Evolutionary conservation across 2,797 vertebrate species (phyloP), one percentile per base, ranked within the genome.

Genomic region (Tenualosa thibaudeaui): DNA sequence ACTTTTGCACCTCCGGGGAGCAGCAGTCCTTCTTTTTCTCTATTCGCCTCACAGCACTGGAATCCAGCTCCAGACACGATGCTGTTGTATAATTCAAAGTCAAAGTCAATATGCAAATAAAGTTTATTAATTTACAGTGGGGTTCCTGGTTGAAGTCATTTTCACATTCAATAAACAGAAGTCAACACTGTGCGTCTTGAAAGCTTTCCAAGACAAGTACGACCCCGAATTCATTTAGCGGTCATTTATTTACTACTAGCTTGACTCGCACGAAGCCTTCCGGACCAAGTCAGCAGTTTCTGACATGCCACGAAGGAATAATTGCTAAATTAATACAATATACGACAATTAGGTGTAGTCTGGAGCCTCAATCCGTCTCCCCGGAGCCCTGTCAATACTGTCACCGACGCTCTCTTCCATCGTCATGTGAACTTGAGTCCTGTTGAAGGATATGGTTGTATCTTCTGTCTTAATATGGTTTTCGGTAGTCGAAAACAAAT

Each of bases 401-500:
- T 78, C 71, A 78, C 37, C 17, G 17, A 40, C 71, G 71, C 71
- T 43, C 37, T 43, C 71, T 43, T 43, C 15, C 17, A 46, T 82
- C 75, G 75, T 84, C 86, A 78, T 84, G 85, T 85, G 81, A 82
- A 84, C 84, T 85, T 78, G 71, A 78, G 4, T 78, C 17, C 19
- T 78, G 71, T 78, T 19, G 71, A 78, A 78, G 40, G 37, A 24
- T 78, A 78, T 40, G 71, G 71, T n/a, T 87, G 75, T 81, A 40
- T 54, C 68, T 83, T 89, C 86, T 88, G 8, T 71, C 31, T 40
- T 71, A 75, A 75, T 75, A 78, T 46, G 71, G 93, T 93, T 93
- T 93, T 93, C 92, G 90, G 86, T 87, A 92, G 93, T 92, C 91
- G 89, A 92, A 93, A 94, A 93, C 93, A 94, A 95, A 94, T 94